Conservation (phyloP, 92 coral and sea anemone genomes). For the Parazoanthus atlanticus region DNA sequence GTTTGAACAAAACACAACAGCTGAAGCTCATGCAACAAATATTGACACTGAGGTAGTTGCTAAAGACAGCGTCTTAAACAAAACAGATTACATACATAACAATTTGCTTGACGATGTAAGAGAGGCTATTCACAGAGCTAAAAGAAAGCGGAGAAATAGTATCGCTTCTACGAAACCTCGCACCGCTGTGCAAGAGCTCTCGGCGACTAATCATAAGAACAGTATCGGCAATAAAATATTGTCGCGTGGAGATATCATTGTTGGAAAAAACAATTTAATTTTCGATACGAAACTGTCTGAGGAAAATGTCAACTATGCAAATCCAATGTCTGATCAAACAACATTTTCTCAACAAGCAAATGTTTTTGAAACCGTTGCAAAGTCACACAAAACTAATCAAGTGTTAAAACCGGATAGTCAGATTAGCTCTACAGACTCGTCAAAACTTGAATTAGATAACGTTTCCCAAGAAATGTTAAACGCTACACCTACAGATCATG, state of each 20-base stretch:
- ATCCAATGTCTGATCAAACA: not conserved
- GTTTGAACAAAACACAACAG: not conserved
- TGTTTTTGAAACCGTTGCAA: not conserved
- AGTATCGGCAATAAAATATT: not conserved
- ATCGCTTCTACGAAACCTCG: slow-evolving; percentile 1
- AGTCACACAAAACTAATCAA: not conserved
- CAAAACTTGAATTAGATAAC: not conserved
- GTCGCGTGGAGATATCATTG: not conserved
- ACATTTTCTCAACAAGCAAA: not conserved
- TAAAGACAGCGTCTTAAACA: not conserved
- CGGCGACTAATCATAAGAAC: not conserved
- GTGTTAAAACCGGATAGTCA: not conserved
- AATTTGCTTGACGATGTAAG: slow-evolving; percentile 1
- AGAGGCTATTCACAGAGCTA: not conserved
- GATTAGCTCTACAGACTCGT: not conserved
- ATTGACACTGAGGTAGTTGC: not conserved
- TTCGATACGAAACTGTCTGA: not conserved
- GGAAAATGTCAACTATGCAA: not conserved
- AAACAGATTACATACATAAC: not conserved
- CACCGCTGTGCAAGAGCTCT: not conserved
- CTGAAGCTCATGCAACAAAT: not conserved
- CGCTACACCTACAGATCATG: not conserved
- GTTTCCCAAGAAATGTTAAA: not conserved
- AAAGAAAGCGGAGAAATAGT: slow-evolving; percentile 11
- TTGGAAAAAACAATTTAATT: not conserved